Base-by-base conservation (phyloP, 92 coral and sea anemone species). In the Heliopora coerulea region DNA sequence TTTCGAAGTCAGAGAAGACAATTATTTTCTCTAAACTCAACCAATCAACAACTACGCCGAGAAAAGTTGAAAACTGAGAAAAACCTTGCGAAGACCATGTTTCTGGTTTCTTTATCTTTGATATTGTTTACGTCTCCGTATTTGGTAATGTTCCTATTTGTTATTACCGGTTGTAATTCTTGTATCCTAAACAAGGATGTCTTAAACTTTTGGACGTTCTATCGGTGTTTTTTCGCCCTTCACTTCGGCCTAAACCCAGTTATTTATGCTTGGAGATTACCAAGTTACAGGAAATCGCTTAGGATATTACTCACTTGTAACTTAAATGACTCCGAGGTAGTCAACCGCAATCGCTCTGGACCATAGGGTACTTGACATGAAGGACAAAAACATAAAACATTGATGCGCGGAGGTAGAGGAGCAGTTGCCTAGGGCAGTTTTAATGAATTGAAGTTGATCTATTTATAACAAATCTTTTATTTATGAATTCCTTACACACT, bases 1-100 rank as follows among this genome's bases (percentile, higher is more conserved):
- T 69, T 69, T 31, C 61, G 76, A 52, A 46, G 62, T 28, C 76
- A 69, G 31, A 15, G 76, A 49, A 69, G 39, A 69, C 61, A 69
- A 69, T 33, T 69, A 21, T 19, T 69, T 29, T 30, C 11, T 26
- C 3, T 54, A 30, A 69, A 49, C 48, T 54, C 76, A 31, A 69
- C 31, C 61, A 69, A 69, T 50, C 4, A 52, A 25, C 49, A n/a
- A 11, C 29, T 69, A 30, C 28, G 48, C 26, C 49, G 34, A 69
- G 7, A 69, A 26, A 69, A 69, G 50, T 44, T 69, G 66, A 78
- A 54, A 78, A 50, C 30, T 11, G 74, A 64, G 72, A 58, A 50
- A 49, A 54, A 64, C n/a, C 62, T 65, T 49, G 66, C 72, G 13
- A 40, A 65, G 46, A 24, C 44, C 2, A 65, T 40, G 54, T 32